A percentile compares a stretch with the other conserved stretches of the same genome.
phyloP scores from a whole-genome alignment of 2,888 invertebrate species.

The Cheilosia grossa region DNA sequence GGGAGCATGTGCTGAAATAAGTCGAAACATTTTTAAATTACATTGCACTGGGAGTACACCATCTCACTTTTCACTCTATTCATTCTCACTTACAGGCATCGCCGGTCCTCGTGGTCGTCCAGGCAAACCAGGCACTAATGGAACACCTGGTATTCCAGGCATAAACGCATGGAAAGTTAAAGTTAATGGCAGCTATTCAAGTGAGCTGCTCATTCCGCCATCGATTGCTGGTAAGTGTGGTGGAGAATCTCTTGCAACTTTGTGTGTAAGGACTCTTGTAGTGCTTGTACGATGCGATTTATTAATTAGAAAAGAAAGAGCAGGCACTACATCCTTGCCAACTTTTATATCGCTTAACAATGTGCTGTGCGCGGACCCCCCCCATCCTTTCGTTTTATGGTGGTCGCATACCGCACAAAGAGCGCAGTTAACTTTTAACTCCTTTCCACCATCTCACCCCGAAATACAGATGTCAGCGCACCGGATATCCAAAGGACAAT shows the following conservation, averaged over 20 bases:
- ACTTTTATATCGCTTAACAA: slow-evolving; percentile 64
- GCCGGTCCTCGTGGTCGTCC: slow-evolving; percentile 88
- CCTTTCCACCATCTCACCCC: slow-evolving; percentile 13
- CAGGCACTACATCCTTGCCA: slow-evolving; percentile 48
- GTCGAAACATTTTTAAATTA: slow-evolving; percentile 23
- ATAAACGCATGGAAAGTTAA: slow-evolving; percentile 89
- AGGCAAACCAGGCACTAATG: slow-evolving; percentile 90
- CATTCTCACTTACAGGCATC: slow-evolving; percentile 77
- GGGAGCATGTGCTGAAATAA: slow-evolving; percentile 23
- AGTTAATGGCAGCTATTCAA: slow-evolving; percentile 85
- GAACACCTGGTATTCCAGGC: slow-evolving; percentile 91
- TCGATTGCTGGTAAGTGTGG: slow-evolving; percentile 88
- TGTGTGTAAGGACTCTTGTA: slow-evolving; percentile 27
- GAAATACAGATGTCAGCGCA: slow-evolving; percentile 78
- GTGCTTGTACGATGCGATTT: slow-evolving; percentile 40
- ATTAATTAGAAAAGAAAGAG: slow-evolving; percentile 67
- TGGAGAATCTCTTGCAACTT: slow-evolving; percentile 32
- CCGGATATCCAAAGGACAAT: slow-evolving; percentile 84
- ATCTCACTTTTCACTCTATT: slow-evolving; percentile 1
- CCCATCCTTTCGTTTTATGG: slow-evolving; percentile 4
- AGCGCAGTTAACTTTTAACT: slow-evolving; percentile 54
- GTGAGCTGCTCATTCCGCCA: slow-evolving; percentile 92
- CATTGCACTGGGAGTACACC: slow-evolving; percentile 1
- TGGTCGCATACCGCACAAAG: slow-evolving; percentile 25
- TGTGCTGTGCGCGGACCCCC: slow-evolving; percentile 1